phyloP scores from a whole-genome alignment of 2,113 vertebrate genomes.

The Bathybates hornii region DNA sequence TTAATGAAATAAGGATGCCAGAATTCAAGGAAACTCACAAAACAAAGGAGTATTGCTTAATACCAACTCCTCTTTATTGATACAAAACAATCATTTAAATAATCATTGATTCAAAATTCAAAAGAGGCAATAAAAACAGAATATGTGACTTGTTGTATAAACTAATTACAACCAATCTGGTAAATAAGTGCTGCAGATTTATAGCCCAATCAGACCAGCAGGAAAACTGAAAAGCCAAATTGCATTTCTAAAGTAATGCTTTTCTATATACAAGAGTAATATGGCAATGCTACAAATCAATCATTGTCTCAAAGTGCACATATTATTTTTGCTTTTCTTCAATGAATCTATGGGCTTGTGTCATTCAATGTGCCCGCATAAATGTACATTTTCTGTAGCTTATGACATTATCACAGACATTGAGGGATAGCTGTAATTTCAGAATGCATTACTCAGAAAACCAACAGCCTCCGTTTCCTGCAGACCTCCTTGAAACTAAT shows the following conservation, averaged over 20 bases:
- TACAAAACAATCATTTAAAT: not conserved
- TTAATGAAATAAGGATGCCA: not conserved
- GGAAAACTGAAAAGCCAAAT: not conserved
- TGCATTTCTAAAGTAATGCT: not conserved
- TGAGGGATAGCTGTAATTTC: slow-evolving; percentile 1
- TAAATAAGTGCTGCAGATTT: not conserved
- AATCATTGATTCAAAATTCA: not conserved
- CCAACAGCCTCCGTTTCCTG: not conserved
- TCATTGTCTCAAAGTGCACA: not conserved
- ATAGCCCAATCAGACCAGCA: not conserved
- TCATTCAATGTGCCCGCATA: not conserved
- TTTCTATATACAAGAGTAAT: not conserved
- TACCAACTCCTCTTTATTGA: not conserved
- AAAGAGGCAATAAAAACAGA: not conserved
- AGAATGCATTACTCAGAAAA: not conserved
- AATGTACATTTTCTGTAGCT: not conserved
- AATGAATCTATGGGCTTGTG: not conserved
- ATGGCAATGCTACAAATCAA: not conserved
- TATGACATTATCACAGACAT: not conserved
- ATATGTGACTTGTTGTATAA: not conserved
- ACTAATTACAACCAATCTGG: not conserved
- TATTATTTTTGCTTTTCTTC: not conserved
- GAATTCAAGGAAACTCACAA: not conserved
- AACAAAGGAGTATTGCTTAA: not conserved
- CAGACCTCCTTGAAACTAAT: not conserved